Percentiles rank a stretch among this genome's conserved stretches.
Conservation (phyloP, 92 coral and sea anemone genomes). For the Anthopleura xanthogrammica region DNA sequence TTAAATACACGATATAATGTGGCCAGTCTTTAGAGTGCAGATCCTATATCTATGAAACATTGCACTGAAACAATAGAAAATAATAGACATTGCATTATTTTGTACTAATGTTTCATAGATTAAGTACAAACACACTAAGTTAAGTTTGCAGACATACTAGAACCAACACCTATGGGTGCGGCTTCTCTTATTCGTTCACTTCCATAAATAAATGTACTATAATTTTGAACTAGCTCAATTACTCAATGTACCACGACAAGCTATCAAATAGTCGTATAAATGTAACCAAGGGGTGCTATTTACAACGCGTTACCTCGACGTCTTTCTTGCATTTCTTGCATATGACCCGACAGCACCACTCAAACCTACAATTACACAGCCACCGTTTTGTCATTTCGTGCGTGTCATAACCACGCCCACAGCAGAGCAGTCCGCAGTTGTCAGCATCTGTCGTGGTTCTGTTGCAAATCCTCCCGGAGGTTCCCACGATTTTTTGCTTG, state of each 20-base stretch:
- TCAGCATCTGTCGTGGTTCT: constrained; percentile 35
- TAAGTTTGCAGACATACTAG: no score
- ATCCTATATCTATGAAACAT: no score
- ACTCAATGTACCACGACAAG: background rate
- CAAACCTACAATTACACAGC: constrained; percentile 65
- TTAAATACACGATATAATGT: no score
- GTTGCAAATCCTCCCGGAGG: constrained; percentile 56
- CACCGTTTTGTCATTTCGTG: constrained; percentile 38
- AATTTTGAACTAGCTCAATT: background rate
- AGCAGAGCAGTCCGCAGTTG: constrained; percentile 65
- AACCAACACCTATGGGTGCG: no score
- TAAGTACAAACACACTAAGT: no score
- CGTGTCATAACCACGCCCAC: constrained; percentile 81
- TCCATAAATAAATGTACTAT: background rate
- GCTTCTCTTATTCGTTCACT: background rate
- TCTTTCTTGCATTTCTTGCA: constrained; percentile 70
- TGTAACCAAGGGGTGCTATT: constrained; percentile 21
- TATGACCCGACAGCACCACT: constrained; percentile 79
- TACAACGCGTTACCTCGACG: constrained; percentile 65
- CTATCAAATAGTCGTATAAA: background rate
- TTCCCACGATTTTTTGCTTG: constrained; percentile 45
- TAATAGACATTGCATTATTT: no score
- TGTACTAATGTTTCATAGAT: no score
- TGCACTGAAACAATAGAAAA: no score
- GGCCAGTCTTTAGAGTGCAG: no score